phyloP scores from a whole-genome alignment of 1,140 invertebrate genomes.

The Bicyclus anynana region DNA sequence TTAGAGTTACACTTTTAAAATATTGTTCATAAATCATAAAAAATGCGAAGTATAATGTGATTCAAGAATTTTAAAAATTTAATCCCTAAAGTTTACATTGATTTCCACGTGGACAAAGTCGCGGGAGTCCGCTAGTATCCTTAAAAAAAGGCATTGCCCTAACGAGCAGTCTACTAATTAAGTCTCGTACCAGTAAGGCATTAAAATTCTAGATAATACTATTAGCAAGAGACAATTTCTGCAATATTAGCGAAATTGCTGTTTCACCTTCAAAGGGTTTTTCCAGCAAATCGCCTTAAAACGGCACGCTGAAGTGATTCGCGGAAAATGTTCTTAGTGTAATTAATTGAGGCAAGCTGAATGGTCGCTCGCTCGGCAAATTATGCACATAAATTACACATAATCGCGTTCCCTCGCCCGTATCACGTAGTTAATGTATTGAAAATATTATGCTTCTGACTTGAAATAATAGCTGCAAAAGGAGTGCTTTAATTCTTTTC shows the following conservation, averaged over 20 bases:
- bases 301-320: not conserved
- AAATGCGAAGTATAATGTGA: too few relatives aligned
- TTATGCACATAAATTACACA: constrained; percentile 4
- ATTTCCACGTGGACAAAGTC: too few relatives aligned
- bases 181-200: too few relatives aligned
- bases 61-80: too few relatives aligned
- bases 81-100: too few relatives aligned
- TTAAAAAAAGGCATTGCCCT: too few relatives aligned
- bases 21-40: too few relatives aligned
- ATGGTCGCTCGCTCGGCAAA: constrained; percentile 1
- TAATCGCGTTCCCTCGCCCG: not conserved
- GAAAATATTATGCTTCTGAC: constrained; percentile 3
- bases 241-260: not conserved
- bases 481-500: not conserved
- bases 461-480: not conserved
- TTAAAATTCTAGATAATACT: too few relatives aligned
- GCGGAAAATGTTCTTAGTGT: constrained; percentile 1
- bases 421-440: constrained; percentile 4
- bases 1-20: too few relatives aligned
- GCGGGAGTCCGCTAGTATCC: too few relatives aligned
- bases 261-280: not conserved
- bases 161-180: too few relatives aligned
- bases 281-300: constrained; percentile 1
- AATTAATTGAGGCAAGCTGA: constrained; percentile 5
- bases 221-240: not conserved